Percentiles rank a stretch among this genome's conserved stretches.
phyloP scores from a whole-genome alignment of 2,888 invertebrate species.

The Sminthurides aquaticus region DNA sequence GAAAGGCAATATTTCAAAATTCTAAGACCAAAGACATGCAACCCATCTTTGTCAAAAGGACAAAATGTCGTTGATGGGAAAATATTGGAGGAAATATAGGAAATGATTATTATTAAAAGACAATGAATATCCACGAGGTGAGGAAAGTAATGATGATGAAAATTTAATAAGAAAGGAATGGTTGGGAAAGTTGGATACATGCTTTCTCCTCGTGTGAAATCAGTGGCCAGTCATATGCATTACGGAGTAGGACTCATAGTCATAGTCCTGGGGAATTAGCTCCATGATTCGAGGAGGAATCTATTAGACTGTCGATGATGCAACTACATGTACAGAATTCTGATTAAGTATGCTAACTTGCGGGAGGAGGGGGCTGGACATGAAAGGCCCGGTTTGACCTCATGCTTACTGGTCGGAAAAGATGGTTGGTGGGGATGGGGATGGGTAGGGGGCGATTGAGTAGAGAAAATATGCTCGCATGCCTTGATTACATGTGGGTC shows the following conservation, averaged over 20 bases:
- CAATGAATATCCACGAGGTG: not conserved
- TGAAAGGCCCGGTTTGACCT: not conserved
- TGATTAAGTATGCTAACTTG: not conserved
- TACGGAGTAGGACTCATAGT: too few species aligned
- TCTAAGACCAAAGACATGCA: not conserved
- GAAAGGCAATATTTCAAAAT: not conserved
- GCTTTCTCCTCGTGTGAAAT: too few species aligned
- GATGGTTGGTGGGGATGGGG: too few species aligned
- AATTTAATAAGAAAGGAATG: too few species aligned
- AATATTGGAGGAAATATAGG: not conserved
- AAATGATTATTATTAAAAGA: not conserved
- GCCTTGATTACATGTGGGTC: not conserved
- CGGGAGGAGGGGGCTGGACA: not conserved
- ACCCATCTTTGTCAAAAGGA: not conserved
- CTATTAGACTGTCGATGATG: too few species aligned
- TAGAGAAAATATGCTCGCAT: not conserved
- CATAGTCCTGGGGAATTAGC: too few species aligned
- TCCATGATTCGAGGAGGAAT: too few species aligned
- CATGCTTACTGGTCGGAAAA: not conserved
- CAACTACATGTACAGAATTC: not conserved
- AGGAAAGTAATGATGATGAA: not conserved
- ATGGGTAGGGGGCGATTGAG: not conserved
- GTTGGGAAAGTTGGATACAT: too few species aligned
- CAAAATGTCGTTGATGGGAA: not conserved
- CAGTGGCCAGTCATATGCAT: too few species aligned